Conservation (phyloP, 64 coral and sea anemone species). For the Stichodactyla mertensii region DNA sequence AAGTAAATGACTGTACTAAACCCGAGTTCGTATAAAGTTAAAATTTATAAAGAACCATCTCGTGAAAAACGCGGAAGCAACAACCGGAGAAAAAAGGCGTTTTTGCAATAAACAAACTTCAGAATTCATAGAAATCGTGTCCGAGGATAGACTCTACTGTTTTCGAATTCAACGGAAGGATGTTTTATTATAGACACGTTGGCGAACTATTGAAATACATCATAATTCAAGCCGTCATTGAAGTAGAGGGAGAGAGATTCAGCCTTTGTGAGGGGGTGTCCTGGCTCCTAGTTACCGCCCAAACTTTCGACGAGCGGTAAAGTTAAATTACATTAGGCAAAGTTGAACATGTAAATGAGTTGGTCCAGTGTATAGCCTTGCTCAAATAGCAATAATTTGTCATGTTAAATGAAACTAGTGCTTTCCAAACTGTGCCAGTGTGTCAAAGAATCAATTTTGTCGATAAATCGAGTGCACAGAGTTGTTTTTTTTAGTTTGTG, state of each 20-base stretch:
- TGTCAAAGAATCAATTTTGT: neutral
- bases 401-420: neutral
- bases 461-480: neutral
- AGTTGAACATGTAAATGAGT: neutral
- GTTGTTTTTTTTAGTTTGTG: neutral
- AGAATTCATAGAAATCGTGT: neutral
- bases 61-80: neutral
- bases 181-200: neutral
- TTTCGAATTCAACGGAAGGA: neutral
- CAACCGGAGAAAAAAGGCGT: neutral
- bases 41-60: neutral
- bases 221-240: neutral
- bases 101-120: neutral
- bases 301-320: neutral
- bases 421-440: neutral
- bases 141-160: neutral
- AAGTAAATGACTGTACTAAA: neutral
- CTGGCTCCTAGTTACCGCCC: slow-evolving; percentile 2
- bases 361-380: neutral
- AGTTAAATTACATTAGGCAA: neutral
- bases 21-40: neutral
- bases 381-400: neutral
- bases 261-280: neutral
- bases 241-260: neutral
- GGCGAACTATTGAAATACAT: neutral